A percentile compares a stretch with the other conserved stretches of the same genome.
Conservation (phyloP, 53 echinoderm and acorn worm genomes). For the Paracentrotus lividus region DNA sequence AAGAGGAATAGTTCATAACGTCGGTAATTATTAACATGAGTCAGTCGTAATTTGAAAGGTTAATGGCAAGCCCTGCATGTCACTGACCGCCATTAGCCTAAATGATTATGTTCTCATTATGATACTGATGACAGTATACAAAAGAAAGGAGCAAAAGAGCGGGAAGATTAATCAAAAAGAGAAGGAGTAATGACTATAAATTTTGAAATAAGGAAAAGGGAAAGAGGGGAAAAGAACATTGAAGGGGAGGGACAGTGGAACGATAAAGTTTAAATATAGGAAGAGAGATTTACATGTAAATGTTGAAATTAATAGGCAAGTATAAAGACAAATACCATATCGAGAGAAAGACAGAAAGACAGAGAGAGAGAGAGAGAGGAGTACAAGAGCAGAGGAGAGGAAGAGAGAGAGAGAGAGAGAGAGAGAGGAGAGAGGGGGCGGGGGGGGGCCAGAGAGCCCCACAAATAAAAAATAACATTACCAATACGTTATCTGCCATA, state of each 20-base stretch:
- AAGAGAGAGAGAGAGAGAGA: background rate
- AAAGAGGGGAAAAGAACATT: background rate
- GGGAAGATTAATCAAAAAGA: background rate
- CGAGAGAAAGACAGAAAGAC: background rate
- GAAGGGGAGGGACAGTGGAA: background rate
- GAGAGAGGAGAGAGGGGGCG: background rate
- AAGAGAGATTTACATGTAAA: too few relatives aligned
- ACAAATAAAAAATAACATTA: too few relatives aligned
- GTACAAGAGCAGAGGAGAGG: background rate
- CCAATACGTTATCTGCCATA: too few relatives aligned
- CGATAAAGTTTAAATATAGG: background rate
- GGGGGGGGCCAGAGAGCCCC: background rate
- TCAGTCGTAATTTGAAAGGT: constrained; percentile 40
- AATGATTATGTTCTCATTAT: constrained; percentile 52
- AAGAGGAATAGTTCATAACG: constrained; percentile 30
- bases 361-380: background rate
- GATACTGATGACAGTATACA: background rate
- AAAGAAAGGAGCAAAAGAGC: background rate
- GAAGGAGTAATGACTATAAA: too few relatives aligned
- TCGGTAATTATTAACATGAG: constrained; percentile 48
- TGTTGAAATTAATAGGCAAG: too few relatives aligned
- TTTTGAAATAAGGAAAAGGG: too few relatives aligned
- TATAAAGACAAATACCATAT: too few relatives aligned
- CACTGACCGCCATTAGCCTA: constrained; percentile 47
- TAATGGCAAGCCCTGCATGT: background rate